These are phyloP conservation scores for Stegodyphus dumicola DNA, from an alignment of 1,140 invertebrate genomes.

Conservation along the genomic window DNA sequence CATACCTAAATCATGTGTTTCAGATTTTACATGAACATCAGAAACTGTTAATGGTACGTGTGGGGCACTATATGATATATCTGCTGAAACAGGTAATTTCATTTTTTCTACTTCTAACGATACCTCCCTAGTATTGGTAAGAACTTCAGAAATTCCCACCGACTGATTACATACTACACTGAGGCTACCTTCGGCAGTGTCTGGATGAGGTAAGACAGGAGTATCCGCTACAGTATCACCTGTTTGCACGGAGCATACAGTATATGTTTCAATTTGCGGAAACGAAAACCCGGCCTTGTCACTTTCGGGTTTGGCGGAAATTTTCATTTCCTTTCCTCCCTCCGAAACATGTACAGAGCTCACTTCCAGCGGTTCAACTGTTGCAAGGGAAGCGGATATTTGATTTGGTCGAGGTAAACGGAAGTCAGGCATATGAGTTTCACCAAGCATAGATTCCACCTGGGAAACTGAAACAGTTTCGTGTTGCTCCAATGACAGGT, in stretches of 20 bases:
- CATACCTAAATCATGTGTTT: background rate
- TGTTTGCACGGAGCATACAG: constrained; percentile 4
- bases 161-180: constrained; percentile 31
- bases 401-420: constrained; percentile 65
- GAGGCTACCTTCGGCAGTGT: constrained; percentile 8
- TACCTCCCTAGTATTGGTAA: constrained; percentile 6
- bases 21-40: constrained; percentile 26
- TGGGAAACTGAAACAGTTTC: constrained; percentile 55
- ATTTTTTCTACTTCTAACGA: background rate
- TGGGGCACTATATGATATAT: background rate
- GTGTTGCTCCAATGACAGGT: constrained; percentile 3
- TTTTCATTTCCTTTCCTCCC: constrained; percentile 20
- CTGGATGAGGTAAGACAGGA: background rate
- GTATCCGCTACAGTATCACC: background rate
- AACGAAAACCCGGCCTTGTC: constrained; percentile 26
- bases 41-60: constrained; percentile 26
- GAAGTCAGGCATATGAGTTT: constrained; percentile 70
- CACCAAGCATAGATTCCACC: constrained; percentile 64
- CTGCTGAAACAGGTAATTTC: constrained; percentile 42
- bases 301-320: background rate
- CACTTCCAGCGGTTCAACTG: constrained; percentile 19
- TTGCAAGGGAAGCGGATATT: background rate
- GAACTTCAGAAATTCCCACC: constrained; percentile 21
- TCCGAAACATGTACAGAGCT: constrained; percentile 14
- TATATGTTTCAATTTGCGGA: constrained; percentile 19